phyloP scores from a whole-genome alignment of 2,888 invertebrate species.

The Lasioglossum vierecki region DNA sequence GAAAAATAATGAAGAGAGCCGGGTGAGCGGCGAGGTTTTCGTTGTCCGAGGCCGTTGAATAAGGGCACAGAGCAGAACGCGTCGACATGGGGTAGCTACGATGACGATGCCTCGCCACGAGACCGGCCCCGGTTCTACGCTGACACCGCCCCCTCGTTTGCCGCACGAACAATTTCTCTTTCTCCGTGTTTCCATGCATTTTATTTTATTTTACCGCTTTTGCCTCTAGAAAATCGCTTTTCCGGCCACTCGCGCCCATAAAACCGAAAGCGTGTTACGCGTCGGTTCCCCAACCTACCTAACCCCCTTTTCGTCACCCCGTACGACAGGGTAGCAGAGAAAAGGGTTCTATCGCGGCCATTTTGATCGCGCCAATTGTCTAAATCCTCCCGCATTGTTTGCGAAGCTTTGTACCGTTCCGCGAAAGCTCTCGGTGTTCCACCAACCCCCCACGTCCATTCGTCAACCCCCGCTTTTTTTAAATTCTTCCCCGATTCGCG shows the following conservation, averaged over 20 bases:
- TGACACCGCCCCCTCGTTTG: constrained; percentile 24
- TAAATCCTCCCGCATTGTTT: constrained; percentile 73
- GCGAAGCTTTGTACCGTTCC: constrained; percentile 70
- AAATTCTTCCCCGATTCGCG: background rate
- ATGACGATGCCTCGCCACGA: constrained; percentile 15
- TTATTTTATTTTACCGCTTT: constrained; percentile 49
- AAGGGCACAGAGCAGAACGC: constrained; percentile 6
- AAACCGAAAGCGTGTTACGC: constrained; percentile 70
- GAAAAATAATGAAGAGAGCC: background rate
- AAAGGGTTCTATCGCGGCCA: constrained; percentile 51
- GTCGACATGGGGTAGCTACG: constrained; percentile 21
- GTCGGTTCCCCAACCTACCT: constrained; percentile 32
- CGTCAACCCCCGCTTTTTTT: background rate
- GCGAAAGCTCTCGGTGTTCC: constrained; percentile 45
- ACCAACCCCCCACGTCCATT: background rate
- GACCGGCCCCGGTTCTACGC: background rate
- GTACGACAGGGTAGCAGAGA: background rate
- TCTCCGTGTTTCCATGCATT: constrained; percentile 48
- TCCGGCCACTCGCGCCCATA: constrained; percentile 70
- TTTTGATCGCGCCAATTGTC: constrained; percentile 76
- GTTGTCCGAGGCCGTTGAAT: constrained; percentile 11
- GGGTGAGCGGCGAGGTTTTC: constrained; percentile 17
- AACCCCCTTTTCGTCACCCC: background rate
- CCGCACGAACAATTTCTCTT: constrained; percentile 70
- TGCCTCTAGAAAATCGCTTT: constrained; percentile 66